Conservation (phyloP, 2,113 vertebrate species). For the Peromyscus leucopus region DNA sequence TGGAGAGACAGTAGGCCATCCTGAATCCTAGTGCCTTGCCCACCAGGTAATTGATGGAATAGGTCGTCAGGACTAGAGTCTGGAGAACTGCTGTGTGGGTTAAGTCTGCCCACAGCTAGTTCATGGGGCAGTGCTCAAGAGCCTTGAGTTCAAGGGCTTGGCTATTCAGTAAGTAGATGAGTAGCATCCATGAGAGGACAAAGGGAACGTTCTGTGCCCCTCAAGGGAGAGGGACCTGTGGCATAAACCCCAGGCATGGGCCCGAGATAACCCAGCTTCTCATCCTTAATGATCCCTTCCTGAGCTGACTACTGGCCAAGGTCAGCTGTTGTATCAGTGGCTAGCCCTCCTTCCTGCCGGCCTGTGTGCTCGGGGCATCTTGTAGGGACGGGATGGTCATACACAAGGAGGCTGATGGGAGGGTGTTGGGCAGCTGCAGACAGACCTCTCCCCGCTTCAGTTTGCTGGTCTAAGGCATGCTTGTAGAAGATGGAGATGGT, state of each 20-base stretch:
- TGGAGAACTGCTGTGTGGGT: background rate
- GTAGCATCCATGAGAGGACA: background rate
- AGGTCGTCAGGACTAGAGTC: background rate
- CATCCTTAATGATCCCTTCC: background rate
- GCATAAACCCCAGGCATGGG: too few relatives aligned
- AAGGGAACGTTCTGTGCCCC: background rate
- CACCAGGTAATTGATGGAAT: background rate
- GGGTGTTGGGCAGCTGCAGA: background rate
- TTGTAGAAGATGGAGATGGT: background rate
- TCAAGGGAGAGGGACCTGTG: background rate
- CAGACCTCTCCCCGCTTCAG: background rate
- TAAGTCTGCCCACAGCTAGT: background rate
- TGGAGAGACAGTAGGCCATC: background rate
- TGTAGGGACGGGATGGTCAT: background rate
- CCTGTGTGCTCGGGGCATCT: background rate
- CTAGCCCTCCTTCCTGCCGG: background rate
- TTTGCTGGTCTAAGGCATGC: background rate
- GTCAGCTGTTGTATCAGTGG: background rate
- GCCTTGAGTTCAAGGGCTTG: background rate
- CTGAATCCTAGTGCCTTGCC: background rate
- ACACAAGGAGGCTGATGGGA: background rate
- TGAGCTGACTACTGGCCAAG: background rate
- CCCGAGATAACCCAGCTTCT: background rate
- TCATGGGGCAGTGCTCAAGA: background rate
- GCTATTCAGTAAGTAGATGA: background rate